A percentile compares a stretch with the other conserved stretches of the same genome.
Evolutionary conservation across 2,797 vertebrate genomes (phyloP).

Genomic region (Huso huso): DNA sequence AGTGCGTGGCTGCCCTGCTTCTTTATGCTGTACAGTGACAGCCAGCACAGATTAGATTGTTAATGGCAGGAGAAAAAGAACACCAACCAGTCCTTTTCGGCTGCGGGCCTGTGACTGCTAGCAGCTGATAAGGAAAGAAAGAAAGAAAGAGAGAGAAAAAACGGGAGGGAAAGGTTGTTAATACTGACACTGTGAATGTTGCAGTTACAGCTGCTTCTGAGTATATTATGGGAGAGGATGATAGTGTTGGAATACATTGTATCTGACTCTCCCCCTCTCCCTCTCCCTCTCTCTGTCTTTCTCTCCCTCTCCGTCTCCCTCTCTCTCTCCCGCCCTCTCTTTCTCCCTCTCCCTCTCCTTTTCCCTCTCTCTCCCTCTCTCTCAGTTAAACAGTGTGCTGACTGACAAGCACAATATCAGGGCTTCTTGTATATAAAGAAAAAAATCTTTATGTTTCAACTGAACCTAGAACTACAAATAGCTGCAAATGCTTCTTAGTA

Average conservation of each 20-base stretch:
- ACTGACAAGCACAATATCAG: no score
- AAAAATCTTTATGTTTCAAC: no score
- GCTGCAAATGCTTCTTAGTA: no score
- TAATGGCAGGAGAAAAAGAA: background rate
- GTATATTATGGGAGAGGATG: background rate
- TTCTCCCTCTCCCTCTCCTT: no score
- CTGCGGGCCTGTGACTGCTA: background rate
- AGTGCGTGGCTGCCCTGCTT: background rate
- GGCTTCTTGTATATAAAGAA: no score
- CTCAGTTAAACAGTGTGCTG: no score
- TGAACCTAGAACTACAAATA: no score
- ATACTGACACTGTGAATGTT: slow-evolving; percentile 14
- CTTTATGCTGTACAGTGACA: no score
- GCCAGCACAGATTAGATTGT: background rate
- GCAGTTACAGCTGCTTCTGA: background rate
- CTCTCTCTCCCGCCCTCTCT: background rate
- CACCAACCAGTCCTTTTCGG: no score
- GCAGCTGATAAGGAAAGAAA: slow-evolving; percentile 13
- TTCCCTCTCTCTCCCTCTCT: no score
- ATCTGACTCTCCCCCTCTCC: background rate
- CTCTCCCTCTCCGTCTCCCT: no score
- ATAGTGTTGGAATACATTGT: background rate
- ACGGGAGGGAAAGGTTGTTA: background rate
- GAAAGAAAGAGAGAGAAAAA: background rate
- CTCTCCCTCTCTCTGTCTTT: background rate